Base-by-base conservation (phyloP, 1,140 invertebrate species). In the Zaprionus taronus region DNA sequence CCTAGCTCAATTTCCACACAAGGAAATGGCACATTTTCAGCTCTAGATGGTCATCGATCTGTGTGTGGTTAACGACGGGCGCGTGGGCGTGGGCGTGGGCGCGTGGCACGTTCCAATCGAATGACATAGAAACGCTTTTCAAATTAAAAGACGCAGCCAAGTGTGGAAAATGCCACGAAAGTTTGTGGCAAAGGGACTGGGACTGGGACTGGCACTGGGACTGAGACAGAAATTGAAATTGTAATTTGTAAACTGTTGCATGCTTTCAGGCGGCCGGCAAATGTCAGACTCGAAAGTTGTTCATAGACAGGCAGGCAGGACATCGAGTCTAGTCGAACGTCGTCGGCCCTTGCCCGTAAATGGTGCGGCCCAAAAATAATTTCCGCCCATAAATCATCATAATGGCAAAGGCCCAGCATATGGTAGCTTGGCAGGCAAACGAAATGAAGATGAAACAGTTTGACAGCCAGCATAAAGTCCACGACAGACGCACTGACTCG, bases 361-460 rank as follows among this genome's bases (percentile, higher is more conserved):
- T 66, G 62, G 49, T 31, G 38, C 28, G 67, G 24, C 60, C 68
- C 78, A 73, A 83, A 87, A 89, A 87, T 89, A 81, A 87, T 87
- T 89, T 87, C 84, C 84, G 81, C 77, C 77, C 81, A 87, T 87
- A 89, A 87, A 87, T 89, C 84, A 87, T 87, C 78, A 83, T 89
- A 84, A 87, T 89, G 84, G 84, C 74, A 51, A 64, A 53, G 78
- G 53, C 36, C 49, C 44, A 56, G 69, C 69, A 71, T 61, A 74
- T 71, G 78, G 47, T 57, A 51, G 49, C 51, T 49, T 49, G 41
- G 75, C 63, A 67, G 57, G 17, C 62, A 80, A 80, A 63, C 77
- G 76, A 80, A 86, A 89, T 89, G 80, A 87, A 89, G 83, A 87
- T 75, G 84, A 81, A 89, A 89, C 64, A 66, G 72, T 83, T 80